A percentile compares a stretch with the other conserved stretches of the same genome.
Conservation (phyloP, 2,888 invertebrate species). For the Ennomos erosarius region DNA sequence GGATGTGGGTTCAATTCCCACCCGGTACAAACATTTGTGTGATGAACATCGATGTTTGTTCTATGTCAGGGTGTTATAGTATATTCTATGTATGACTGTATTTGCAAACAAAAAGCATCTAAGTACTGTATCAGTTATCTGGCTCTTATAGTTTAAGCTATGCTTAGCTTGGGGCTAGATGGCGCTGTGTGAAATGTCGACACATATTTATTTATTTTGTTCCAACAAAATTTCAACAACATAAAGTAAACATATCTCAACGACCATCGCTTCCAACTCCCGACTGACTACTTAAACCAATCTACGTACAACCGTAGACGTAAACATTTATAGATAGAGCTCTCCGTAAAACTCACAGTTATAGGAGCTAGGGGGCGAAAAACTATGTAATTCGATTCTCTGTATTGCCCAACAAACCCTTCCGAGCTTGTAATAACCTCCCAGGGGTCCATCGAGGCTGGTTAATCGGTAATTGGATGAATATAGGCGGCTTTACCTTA, state of each 20-base stretch:
- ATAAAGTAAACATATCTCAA: conserved; percentile 20
- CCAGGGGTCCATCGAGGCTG: conserved; percentile 38
- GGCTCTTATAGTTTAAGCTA: no score
- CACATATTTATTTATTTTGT: no score
- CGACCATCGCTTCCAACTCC: conserved; percentile 29
- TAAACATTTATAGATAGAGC: conserved; percentile 45
- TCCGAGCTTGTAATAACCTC: conserved; percentile 52
- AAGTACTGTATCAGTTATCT: no score
- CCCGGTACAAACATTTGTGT: no score
- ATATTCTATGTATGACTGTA: no score
- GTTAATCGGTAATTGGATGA: conserved; percentile 37
- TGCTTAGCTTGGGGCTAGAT: no score
- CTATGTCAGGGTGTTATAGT: no score
- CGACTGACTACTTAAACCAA: conserved; percentile 37
- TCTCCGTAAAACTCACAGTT: conserved; percentile 22
- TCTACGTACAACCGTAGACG: conserved; percentile 44
- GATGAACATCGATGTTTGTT: no score
- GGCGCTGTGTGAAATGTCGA: no score
- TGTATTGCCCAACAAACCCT: conserved; percentile 45
- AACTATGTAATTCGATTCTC: conserved; percentile 54
- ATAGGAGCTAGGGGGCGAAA: conserved; percentile 37
- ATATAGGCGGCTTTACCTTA: conserved; percentile 36
- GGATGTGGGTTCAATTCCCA: no score
- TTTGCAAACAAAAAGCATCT: no score
- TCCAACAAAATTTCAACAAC: not conserved